These are phyloP conservation scores for Arge pagana DNA, from an alignment of 2,888 invertebrate species.

Conservation along the genomic window DNA sequence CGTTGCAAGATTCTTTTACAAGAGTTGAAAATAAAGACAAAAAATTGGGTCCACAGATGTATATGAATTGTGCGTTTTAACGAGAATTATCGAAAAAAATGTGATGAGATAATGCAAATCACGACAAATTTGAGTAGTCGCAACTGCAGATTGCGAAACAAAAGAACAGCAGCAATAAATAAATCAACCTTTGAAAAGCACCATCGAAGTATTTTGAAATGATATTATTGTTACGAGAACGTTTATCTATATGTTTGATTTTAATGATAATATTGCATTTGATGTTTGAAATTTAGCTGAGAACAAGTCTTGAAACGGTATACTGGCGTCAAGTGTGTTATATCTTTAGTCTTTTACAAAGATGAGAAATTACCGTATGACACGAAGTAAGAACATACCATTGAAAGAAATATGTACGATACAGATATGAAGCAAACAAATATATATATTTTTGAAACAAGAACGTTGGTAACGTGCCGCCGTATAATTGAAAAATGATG, in stretches of 20 bases:
- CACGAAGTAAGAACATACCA: not conserved
- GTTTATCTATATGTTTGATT: constrained; percentile 4
- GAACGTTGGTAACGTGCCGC: constrained; percentile 6
- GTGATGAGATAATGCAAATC: too few species aligned
- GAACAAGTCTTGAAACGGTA: constrained; percentile 9
- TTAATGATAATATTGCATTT: constrained; percentile 4
- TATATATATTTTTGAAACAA: constrained; percentile 22
- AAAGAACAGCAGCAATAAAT: constrained; percentile 12
- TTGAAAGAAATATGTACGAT: not conserved
- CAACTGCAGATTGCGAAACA: too few species aligned
- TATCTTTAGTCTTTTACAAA: constrained; percentile 13
- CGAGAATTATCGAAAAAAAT: too few species aligned
- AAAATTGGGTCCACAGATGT: constrained; percentile 20
- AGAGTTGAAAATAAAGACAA: constrained; percentile 8
- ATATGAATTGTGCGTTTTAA: not conserved
- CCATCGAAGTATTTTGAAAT: constrained; percentile 16
- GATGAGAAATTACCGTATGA: constrained; percentile 6
- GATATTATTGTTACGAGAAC: not conserved
- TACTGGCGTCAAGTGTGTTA: constrained; percentile 3
- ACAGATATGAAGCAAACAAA: constrained; percentile 4
- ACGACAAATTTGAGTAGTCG: too few species aligned
- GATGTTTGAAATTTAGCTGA: constrained; percentile 13
- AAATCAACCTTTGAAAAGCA: not conserved
- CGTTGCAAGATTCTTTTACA: too few species aligned
- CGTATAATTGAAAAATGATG: constrained; percentile 7